Base-by-base conservation (phyloP, 2,888 invertebrate genomes). In the Noctua janthina region DNA sequence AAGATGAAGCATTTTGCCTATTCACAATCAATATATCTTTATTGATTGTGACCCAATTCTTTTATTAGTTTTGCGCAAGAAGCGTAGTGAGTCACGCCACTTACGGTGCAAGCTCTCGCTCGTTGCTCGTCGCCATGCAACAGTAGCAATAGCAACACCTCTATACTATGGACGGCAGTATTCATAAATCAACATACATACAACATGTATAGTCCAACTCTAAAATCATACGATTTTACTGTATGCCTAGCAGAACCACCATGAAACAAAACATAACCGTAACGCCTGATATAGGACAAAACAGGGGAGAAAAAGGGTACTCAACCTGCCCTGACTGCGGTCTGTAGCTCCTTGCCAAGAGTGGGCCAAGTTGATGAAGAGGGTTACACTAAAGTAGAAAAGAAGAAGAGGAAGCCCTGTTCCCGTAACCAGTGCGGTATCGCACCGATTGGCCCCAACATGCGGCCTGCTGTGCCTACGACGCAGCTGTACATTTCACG, bases 41-140 rank as follows among this genome's bases (percentile, higher is more conserved):
- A 66, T 67, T 43, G 23, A 67, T 67, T 43, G 67, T 23, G 67
- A 67, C 67, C 23, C 67, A 43, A 43, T 67, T 67, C 23, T 43
- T 67, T 67, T 43, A 43, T 67, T 67, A 11, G 67, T 67, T 23
- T 6, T 43, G 39, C 11, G 23, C 23, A 39, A 39, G 6, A 39
- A 20, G 39, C 11, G 64, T 39, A 39, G 39, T 39, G 23, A 39
- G 66, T 67, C 39, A 39, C 17, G 51, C 15, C 29, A 62, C 62
- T 29, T 15, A 29, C 29, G 62, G 17, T 35, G 62, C 62, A 62
- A 8, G 29, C 62, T 29, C n/a, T 15, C 59, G 59, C n/a, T 5
- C n/a, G 59, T 13, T 29, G 29, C 62, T 29, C 29, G 15, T 29
- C 29, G 7, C 29, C 62, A 62, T 62, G 62, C 29, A 62, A 29